Conservation (phyloP, 2,113 vertebrate species). For the Terrapene triunguis region DNA sequence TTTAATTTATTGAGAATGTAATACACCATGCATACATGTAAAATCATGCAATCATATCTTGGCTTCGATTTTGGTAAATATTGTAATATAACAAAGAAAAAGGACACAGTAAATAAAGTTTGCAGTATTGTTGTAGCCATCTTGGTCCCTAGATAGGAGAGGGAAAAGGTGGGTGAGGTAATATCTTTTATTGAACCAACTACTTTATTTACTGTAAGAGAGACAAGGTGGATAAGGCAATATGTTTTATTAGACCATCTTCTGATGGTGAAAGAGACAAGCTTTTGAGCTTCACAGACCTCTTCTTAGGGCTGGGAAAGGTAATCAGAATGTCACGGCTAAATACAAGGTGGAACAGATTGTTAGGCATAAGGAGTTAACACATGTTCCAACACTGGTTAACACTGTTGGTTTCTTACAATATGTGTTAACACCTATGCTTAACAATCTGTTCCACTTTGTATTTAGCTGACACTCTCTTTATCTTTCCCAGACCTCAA, state of each 20-base stretch:
- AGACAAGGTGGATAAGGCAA: too few species aligned
- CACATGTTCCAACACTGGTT: neutral
- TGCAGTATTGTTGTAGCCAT: neutral
- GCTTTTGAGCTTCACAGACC: too few species aligned
- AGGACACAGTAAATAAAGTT: neutral
- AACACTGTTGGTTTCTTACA: neutral
- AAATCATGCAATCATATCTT: neutral
- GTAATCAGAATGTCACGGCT: too few species aligned
- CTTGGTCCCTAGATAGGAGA: neutral
- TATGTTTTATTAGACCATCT: too few species aligned
- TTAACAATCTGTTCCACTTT: neutral
- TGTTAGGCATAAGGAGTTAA: neutral
- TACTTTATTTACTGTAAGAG: neutral
- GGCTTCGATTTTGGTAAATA: neutral
- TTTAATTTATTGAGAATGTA: neutral
- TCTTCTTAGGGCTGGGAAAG: too few species aligned
- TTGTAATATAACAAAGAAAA: neutral
- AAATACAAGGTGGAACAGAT: too few species aligned
- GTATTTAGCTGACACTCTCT: neutral
- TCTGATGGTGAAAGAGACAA: too few species aligned
- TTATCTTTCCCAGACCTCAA: neutral
- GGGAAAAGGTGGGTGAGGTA: too few species aligned
- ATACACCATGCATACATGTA: fast-evolving
- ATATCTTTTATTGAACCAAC: too few species aligned
- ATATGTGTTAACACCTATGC: neutral